Base-by-base conservation (phyloP, 2,888 invertebrate genomes). In the Aphodius sticticus region DNA sequence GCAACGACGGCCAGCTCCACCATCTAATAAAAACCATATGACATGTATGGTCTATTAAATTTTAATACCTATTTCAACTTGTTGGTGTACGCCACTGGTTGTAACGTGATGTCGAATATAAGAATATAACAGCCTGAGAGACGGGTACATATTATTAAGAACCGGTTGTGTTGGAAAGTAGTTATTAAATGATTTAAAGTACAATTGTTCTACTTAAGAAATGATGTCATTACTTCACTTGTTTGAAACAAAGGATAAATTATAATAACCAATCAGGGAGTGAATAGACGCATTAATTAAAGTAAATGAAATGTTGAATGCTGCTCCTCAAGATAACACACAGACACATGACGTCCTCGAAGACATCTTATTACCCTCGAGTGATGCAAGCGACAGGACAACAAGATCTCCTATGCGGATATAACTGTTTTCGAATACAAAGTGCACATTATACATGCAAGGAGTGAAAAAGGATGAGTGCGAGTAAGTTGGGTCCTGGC, bases 111-210 rank as follows among this genome's bases (percentile, higher is more conserved):
- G 53, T 53, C 53, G 53, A 53, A 53, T 53, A 53, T 53, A 53
- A 53, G 53, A 53, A 53, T 53, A 53, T 53, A 53, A 53, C 53
- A 53, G 53, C 9, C 53, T 12, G 53, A 3, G 53, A 53, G 53
- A 53, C 53, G 53, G 53, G 53, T 53, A 83, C 85, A 83, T 84
- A 85, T 85, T 86, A 86, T 86, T 86, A 85, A 84, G 85, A 86
- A 86, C 86, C 86, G 86, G 86, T 86, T 85, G 81, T 83, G 83
- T 84, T 85, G 85, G 86, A 87, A 87, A 87, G 86, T 86, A 85
- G 86, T 87, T 86, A 87, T 86, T 86, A 87, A 87, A 87, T 85
- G 86, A 86, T 86, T 86, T 86, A 86, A 86, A 85, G 84, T 85
- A 85, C 86, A 86, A 86, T 87, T 86, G 87, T 87, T 86, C 87